These are phyloP conservation scores for Bagarius yarrelli DNA, from an alignment of 2,113 vertebrate species.

Conservation along the genomic window DNA sequence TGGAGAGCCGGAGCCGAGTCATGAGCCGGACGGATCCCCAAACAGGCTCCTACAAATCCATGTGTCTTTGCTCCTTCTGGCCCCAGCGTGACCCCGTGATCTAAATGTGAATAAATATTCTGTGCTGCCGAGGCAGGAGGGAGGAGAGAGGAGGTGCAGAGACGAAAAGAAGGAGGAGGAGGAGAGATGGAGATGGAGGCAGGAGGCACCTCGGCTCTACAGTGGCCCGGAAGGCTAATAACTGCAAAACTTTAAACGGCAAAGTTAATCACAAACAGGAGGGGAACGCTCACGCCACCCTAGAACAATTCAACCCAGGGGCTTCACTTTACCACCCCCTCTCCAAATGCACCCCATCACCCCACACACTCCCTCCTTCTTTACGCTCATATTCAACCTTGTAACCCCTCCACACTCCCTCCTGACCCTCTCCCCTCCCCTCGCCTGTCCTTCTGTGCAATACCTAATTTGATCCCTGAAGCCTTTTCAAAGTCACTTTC, in stretches of 20 bases:
- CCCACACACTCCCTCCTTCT: neutral
- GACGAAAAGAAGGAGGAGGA: conserved; percentile 36
- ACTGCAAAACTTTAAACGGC: conserved; percentile 71
- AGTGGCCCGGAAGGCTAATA: conserved; percentile 66
- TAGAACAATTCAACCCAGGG: conserved; percentile 59
- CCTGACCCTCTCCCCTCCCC: conserved; percentile 12
- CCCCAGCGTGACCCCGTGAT: conserved; percentile 78
- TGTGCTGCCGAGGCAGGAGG: conserved; percentile 72
- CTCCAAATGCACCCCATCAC: neutral
- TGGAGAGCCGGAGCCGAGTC: conserved; percentile 59
- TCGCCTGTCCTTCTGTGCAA: conserved; percentile 53
- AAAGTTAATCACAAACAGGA: conserved; percentile 79
- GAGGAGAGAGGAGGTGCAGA: conserved; percentile 51
- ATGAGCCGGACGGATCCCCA: conserved; percentile 75
- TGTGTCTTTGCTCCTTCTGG: conserved; percentile 67
- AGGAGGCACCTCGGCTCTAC: conserved; percentile 2
- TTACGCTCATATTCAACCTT: conserved; percentile 23
- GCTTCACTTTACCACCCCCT: conserved; percentile 42
- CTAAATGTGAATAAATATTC: conserved; percentile 83
- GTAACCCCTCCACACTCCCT: conserved; percentile 6
- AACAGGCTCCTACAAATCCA: conserved; percentile 66
- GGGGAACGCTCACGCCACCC: conserved; percentile 66
- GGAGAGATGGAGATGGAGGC: conserved; percentile 47
- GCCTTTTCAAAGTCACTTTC: conserved; percentile 64
- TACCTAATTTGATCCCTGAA: conserved; percentile 65